Conservation (phyloP, 1,140 invertebrate genomes). For the Bradynema listronoti region DNA sequence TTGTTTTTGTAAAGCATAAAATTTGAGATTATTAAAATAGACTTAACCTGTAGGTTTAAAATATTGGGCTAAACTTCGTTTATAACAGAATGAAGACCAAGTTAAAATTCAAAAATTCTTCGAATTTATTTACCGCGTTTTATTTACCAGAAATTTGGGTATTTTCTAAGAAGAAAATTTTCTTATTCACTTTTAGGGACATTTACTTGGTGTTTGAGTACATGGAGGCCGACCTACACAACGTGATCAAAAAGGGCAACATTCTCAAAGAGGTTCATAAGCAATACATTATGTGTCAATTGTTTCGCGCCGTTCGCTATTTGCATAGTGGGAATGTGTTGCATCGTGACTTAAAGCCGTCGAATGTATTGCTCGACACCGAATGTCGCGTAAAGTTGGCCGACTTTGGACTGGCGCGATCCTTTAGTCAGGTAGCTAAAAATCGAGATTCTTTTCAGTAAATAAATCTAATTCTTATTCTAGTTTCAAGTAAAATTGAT, state of each 20-base stretch:
- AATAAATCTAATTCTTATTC: too few relatives aligned
- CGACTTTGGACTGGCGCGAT: constrained; percentile 87
- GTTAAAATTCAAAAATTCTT: too few relatives aligned
- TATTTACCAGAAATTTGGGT: too few relatives aligned
- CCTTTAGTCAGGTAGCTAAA: constrained; percentile 66
- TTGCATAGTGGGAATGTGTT: constrained; percentile 66
- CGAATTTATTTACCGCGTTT: too few relatives aligned
- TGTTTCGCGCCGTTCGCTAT: constrained; percentile 85
- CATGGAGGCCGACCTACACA: constrained; percentile 95
- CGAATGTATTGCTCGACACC: constrained; percentile 70
- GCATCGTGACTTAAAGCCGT: constrained; percentile 63
- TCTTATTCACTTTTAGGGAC: constrained; percentile 65
- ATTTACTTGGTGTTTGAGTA: constrained; percentile 96
- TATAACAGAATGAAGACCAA: too few relatives aligned
- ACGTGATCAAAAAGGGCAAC: constrained; percentile 82
- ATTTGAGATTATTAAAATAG: too few relatives aligned
- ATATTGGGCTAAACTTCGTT: too few relatives aligned
- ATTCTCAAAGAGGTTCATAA: constrained; percentile 89
- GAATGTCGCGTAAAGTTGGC: constrained; percentile 71
- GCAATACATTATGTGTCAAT: constrained; percentile 89
- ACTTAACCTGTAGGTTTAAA: too few relatives aligned
- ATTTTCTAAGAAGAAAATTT: too few relatives aligned
- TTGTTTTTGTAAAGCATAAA: too few relatives aligned
- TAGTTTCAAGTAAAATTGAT: too few relatives aligned
- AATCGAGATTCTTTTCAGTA: too few relatives aligned